These are phyloP conservation scores for Palythoa grandis DNA, from an alignment of 92 coral and sea anemone species.

Conservation along the genomic window DNA sequence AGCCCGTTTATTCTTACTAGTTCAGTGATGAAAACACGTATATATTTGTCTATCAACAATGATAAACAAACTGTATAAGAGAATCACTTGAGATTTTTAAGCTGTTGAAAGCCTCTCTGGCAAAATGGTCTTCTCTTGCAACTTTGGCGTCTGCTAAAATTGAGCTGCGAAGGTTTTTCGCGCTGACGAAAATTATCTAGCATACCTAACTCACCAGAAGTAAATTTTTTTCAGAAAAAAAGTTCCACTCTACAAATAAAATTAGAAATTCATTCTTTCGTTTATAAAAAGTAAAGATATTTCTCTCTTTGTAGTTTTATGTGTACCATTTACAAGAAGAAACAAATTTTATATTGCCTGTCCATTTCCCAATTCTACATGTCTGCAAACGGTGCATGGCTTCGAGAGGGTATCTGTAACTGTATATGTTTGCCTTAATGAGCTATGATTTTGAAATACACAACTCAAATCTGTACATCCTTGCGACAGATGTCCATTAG, in stretches of 20 bases:
- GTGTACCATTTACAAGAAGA: not conserved
- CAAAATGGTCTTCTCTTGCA: not conserved
- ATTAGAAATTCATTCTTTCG: not conserved
- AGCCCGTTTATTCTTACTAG: not conserved
- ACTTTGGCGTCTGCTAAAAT: not conserved
- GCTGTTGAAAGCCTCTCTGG: not conserved
- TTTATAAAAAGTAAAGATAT: not conserved
- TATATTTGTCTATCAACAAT: not conserved
- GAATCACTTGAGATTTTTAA: slow-evolving; percentile 23
- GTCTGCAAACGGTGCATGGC: not conserved
- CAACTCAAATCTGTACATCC: slow-evolving; percentile 16
- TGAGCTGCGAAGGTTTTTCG: not conserved
- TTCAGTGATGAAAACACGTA: not conserved
- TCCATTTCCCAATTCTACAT: not conserved
- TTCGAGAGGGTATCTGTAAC: not conserved
- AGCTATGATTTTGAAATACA: slow-evolving; percentile 1
- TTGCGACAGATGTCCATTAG: slow-evolving; percentile 30
- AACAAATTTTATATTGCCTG: no score
- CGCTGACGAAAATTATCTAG: no score
- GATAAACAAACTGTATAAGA: not conserved
- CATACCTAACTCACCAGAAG: no score
- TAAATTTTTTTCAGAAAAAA: not conserved
- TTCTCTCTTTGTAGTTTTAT: not conserved
- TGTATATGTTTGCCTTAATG: not conserved
- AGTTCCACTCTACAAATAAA: not conserved